Base-by-base conservation (phyloP, 2,113 vertebrate species). In the Ploceus nigricollis region DNA sequence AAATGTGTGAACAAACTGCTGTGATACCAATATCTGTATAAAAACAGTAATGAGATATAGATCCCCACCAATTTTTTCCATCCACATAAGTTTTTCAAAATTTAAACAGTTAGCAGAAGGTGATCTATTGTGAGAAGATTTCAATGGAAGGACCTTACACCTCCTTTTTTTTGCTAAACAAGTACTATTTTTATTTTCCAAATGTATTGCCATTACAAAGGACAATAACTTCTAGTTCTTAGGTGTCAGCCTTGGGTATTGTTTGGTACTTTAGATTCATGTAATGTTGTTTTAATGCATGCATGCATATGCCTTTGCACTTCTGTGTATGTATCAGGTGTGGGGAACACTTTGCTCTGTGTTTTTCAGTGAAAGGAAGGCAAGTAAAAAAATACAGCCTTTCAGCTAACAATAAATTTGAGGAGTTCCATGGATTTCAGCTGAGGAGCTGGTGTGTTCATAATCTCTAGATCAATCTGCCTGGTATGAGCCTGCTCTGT, bases 271-370 rank as follows among this genome's bases (percentile, higher is more conserved):
- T 76, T 63, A 28, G 25, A 28, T 87, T 45, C 13, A 16, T n/a
- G 11, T 44, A 42, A 19, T 48, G 23, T 7, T 77, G 28, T 63
- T 82, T 53, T 54, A 76, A n/a, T 48, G 11, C 16, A 13, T 44
- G 44, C 25, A 45, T 64, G 25, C 11, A 4, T 0, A 1, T 48
- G 22, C 30, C 39, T 68, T 57, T 75, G 11, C 68, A 37, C 7
- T 25, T 24, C 18, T 1, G 1, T 42, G 4, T n/a, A 24, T 50
- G 15, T 53, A 51, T 48, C 1, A 3, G 23, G 17, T 73, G 12
- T 30, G 13, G 30, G 11, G 40, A 57, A 20, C 44, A 39, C 2
- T 66, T 54, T 63, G 21, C 47, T 72, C 4, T n/a, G 17, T 14
- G 28, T 73, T 5, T 73, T 56, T 30, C 37, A 82, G 11, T 70